Conservation (phyloP, 2,113 vertebrate genomes). For the Bos indicus region DNA sequence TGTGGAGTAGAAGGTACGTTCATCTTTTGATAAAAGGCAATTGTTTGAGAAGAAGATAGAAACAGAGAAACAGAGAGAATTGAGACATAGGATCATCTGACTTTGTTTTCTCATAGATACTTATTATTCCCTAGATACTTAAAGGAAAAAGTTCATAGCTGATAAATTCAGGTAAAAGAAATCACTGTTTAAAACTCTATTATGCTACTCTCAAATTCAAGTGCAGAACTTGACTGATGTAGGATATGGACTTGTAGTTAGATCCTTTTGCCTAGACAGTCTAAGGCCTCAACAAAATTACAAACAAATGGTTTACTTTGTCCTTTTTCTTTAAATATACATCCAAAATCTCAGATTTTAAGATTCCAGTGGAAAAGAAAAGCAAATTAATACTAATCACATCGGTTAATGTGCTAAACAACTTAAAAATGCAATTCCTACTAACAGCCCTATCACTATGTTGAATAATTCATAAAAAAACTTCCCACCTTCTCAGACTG, state of each 20-base stretch:
- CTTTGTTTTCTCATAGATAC: background rate
- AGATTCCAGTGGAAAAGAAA: background rate
- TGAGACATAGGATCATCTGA: background rate
- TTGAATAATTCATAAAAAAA: background rate
- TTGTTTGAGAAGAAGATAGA: background rate
- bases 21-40: background rate
- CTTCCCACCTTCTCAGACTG: background rate
- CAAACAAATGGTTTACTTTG: background rate
- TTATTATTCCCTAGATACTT: background rate
- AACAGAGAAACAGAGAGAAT: background rate
- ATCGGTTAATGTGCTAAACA: background rate
- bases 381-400: background rate
- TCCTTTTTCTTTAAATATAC: background rate
- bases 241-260: background rate
- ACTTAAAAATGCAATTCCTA: background rate
- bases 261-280: background rate
- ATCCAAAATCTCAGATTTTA: background rate
- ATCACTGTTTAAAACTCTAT: background rate
- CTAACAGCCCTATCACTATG: background rate
- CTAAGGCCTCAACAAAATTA: background rate
- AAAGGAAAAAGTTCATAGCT: background rate
- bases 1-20: background rate
- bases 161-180: background rate
- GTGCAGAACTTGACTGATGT: background rate
- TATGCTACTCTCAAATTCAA: background rate